Base-by-base conservation (phyloP, 2,888 invertebrate genomes). In the Octonoba sinensis region DNA sequence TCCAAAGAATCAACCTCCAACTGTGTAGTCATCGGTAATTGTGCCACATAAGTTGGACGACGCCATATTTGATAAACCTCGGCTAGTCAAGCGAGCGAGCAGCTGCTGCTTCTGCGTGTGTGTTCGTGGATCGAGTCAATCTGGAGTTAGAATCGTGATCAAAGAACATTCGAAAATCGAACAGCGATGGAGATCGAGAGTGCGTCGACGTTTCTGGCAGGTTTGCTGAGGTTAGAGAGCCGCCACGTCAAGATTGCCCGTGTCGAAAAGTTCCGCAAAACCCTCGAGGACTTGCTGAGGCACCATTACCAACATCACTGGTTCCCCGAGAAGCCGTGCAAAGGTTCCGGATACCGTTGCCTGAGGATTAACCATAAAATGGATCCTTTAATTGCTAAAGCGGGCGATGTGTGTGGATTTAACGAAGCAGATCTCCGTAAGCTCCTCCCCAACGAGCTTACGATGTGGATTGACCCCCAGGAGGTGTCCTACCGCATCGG, bases 381-480 rank as follows among this genome's bases (percentile, higher is more conserved):
- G 90, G 93, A 93, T 89, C 91, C 92, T 70, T 90, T 93, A 64
- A 90, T 93, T 85, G 91, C 91, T 75, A 90, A 91, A 87, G 93
- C 93, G 44, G 93, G 92, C 36, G 90, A 90, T 78, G 90, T 91
- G 85, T 91, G 91, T 86, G 93, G 93, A 72, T 89, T 93, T 54
- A 91, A 92, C 84, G 83, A 84, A 13, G 89, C 91, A 84, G 89
- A 91, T 85, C 89, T 93, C 77, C 91, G 91, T 84, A 88, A 87
- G 74, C 86, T 91, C 72, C 91, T 93, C 84, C 93, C 93, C 46
- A 90, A 91, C 86, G 93, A 93, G 89, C 90, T 93, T 18, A 93
- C 93, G 51, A 91, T 93, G 89, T 93, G 93, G 93, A 92, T 93
- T 84, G 93, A 93, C 87, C 93, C 93, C 1, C 90, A 90, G 85